These are phyloP conservation scores for Anguilla megastoma DNA, from an alignment of 2,797 vertebrate species.

Conservation along the genomic window DNA sequence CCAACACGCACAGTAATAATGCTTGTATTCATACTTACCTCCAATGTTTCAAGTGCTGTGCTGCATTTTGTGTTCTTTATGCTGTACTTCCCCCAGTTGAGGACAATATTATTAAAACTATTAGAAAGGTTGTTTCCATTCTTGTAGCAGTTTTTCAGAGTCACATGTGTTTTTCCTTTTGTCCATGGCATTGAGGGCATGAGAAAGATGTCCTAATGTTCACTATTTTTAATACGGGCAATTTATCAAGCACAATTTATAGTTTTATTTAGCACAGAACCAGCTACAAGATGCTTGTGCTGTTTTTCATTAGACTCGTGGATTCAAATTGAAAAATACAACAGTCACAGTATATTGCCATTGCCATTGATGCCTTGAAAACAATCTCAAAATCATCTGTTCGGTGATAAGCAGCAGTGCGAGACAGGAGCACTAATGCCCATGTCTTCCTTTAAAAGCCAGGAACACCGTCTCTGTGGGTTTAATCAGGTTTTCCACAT, in stretches of 20 bases:
- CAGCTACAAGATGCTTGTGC: slow-evolving; percentile 44
- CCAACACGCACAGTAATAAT: neutral
- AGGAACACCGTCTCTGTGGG: slow-evolving; percentile 40
- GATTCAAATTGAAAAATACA: slow-evolving; percentile 48
- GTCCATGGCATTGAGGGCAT: neutral
- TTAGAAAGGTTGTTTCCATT: neutral
- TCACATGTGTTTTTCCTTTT: neutral
- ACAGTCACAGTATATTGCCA: slow-evolving; percentile 40
- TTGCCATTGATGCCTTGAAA: slow-evolving; percentile 42
- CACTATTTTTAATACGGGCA: neutral
- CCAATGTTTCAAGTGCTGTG: neutral
- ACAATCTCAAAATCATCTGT: slow-evolving; percentile 44
- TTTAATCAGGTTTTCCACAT: slow-evolving; percentile 61
- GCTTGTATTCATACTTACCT: neutral
- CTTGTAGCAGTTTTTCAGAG: neutral
- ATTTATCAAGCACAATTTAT: no score
- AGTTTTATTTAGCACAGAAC: slow-evolving; percentile 1
- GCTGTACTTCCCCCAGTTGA: neutral
- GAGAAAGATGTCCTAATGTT: slow-evolving; percentile 51
- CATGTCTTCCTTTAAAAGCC: slow-evolving; percentile 36
- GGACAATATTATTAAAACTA: neutral
- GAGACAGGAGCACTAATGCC: slow-evolving; percentile 46
- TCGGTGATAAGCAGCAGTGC: slow-evolving; percentile 53
- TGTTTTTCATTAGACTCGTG: slow-evolving; percentile 38
- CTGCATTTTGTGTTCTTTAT: neutral